phyloP scores from a whole-genome alignment of 2,113 vertebrate genomes.

The Anoura caudifer region DNA sequence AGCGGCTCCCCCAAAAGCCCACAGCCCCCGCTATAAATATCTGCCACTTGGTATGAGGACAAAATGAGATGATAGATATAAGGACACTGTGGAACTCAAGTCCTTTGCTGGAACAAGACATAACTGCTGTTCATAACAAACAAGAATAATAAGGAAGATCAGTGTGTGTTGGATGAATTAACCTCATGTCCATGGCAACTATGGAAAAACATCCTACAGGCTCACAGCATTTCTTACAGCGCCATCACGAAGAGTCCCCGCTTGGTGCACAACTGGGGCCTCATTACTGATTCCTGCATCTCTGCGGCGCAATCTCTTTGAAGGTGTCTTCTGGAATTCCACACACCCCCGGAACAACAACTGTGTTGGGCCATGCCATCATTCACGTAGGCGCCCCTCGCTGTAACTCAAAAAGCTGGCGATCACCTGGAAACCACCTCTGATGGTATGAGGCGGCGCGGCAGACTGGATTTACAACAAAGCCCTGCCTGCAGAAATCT shows the following conservation, averaged over 20 bases:
- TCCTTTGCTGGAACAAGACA: not conserved
- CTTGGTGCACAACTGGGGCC: not conserved
- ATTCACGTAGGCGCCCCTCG: conserved; percentile 54
- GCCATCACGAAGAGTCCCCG: not conserved
- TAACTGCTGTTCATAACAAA: not conserved
- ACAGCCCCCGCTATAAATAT: not conserved
- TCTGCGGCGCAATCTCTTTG: not conserved
- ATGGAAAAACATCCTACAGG: not conserved
- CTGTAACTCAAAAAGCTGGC: conserved; percentile 64
- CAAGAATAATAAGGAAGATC: not conserved
- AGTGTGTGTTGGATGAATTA: not conserved
- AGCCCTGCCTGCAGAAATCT: conserved; percentile 75
- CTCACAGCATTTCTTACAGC: not conserved
- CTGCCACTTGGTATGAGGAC: conserved; percentile 1
- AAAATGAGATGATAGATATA: not conserved
- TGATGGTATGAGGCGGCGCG: conserved; percentile 33
- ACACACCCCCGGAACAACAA: not conserved
- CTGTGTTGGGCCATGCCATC: conserved; percentile 60
- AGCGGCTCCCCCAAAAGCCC: not conserved
- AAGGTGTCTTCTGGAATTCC: conserved; percentile 7
- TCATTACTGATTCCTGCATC: not conserved
- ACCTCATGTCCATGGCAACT: rapidly evolving
- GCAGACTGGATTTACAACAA: conserved; percentile 70
- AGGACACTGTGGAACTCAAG: not conserved
- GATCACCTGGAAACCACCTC: conserved; percentile 60